Conservation (phyloP, 2,113 vertebrate species). For the Callopanchax toddi region DNA sequence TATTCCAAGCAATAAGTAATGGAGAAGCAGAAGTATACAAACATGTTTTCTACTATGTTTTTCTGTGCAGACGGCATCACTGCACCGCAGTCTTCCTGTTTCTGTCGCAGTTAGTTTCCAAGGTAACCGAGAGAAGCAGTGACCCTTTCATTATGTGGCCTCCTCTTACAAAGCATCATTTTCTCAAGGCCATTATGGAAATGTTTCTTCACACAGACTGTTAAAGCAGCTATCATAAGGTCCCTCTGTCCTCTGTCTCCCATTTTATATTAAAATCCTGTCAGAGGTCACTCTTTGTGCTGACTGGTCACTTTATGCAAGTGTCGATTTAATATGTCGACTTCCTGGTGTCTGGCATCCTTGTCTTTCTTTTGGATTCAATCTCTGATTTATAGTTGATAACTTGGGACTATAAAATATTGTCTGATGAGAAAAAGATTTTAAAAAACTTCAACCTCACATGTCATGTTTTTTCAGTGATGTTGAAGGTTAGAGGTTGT, state of each 20-base stretch:
- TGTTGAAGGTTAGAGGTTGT: too few species aligned
- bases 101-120: constrained; percentile 52
- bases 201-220: constrained; percentile 4
- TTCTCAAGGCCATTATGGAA: constrained; percentile 45
- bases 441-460: too few species aligned
- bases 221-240: constrained; percentile 10
- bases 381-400: too few species aligned
- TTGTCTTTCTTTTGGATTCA: too few species aligned
- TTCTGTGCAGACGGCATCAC: constrained; percentile 8
- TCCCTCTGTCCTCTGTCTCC: not conserved
- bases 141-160: constrained; percentile 45
- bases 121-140: constrained; percentile 56
- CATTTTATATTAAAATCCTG: not conserved
- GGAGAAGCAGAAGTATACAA: constrained; percentile 2
- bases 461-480: too few species aligned
- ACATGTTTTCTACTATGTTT: constrained; percentile 14
- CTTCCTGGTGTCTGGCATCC: too few species aligned
- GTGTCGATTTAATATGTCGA: too few species aligned
- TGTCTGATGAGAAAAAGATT: too few species aligned
- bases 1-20: not conserved
- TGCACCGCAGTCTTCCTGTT: constrained; percentile 20
- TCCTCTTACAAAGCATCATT: constrained; percentile 45
- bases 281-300: constrained; percentile 24
- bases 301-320: constrained; percentile 49
- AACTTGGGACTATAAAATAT: too few species aligned